Conservation (phyloP, 2,113 vertebrate species). For the Strix uralensis region DNA sequence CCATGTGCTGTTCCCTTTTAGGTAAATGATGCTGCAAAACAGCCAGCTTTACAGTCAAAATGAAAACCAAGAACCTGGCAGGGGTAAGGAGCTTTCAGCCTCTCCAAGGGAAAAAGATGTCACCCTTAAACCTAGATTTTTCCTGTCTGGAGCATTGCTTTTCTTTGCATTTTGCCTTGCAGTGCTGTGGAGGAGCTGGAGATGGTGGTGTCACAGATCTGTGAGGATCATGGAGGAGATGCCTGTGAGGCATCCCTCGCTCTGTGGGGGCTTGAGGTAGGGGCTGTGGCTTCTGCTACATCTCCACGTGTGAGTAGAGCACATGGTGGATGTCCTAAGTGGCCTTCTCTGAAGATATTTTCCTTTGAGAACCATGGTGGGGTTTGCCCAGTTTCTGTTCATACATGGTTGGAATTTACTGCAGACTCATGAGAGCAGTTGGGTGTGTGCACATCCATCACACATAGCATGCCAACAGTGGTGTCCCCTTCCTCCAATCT, state of each 20-base stretch:
- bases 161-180: not conserved
- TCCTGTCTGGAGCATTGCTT: not conserved
- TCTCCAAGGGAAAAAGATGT: not conserved
- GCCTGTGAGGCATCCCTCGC: rapidly evolving
- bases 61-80: not conserved
- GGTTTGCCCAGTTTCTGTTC: not conserved
- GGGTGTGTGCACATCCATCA: not conserved
- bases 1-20: not conserved
- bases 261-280: no score
- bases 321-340: rapidly evolving
- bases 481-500: not conserved
- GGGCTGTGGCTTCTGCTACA: not conserved
- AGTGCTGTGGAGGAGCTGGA: not conserved
- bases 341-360: not conserved
- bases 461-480: rapidly evolving
- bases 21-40: not conserved
- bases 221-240: rapidly evolving
- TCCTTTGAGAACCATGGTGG: not conserved
- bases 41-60: not conserved
- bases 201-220: not conserved
- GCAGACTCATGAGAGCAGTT: rapidly evolving
- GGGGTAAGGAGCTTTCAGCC: not conserved
- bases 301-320: rapidly evolving
- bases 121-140: not conserved
- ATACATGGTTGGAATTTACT: rapidly evolving